These are phyloP conservation scores for Ceratina calcarata DNA, from an alignment of 1,140 invertebrate genomes.

Conservation along the genomic window DNA sequence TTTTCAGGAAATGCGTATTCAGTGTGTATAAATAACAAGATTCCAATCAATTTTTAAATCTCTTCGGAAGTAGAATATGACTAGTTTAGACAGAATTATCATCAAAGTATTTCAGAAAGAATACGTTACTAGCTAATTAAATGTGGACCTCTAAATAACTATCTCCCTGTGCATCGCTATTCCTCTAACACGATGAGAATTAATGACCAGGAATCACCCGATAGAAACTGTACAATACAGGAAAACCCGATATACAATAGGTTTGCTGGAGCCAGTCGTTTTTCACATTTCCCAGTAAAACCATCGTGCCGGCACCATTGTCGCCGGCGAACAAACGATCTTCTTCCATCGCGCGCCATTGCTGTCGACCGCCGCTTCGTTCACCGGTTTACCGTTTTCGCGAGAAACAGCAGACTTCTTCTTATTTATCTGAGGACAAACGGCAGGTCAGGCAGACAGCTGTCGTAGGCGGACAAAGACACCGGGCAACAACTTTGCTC, in stretches of 20 bases:
- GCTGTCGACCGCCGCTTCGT: conserved; percentile 21
- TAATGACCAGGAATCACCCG: not conserved
- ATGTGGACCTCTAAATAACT: not conserved
- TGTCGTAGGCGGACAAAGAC: conserved; percentile 66
- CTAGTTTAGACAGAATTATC: no score
- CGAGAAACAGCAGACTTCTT: conserved; percentile 54
- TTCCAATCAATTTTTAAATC: no score
- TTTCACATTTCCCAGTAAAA: conserved; percentile 46
- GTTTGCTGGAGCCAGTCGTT: conserved; percentile 32
- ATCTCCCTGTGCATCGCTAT: not conserved
- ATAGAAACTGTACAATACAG: conserved; percentile 4
- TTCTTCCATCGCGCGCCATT: conserved; percentile 37
- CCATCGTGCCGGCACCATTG: conserved; percentile 43
- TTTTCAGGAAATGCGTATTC: no score
- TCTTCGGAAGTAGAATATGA: no score
- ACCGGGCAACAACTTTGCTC: conserved; percentile 51
- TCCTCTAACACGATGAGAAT: not conserved
- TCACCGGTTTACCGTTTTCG: conserved; percentile 57
- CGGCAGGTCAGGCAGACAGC: conserved; percentile 56
- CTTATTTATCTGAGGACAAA: conserved; percentile 65
- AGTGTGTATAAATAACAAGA: no score
- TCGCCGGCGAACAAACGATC: conserved; percentile 63
- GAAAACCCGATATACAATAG: not conserved
- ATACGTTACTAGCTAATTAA: no score
- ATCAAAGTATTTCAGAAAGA: no score